These are phyloP conservation scores for Panulirus ornatus DNA, from an alignment of 1,140 invertebrate genomes.

Conservation along the genomic window DNA sequence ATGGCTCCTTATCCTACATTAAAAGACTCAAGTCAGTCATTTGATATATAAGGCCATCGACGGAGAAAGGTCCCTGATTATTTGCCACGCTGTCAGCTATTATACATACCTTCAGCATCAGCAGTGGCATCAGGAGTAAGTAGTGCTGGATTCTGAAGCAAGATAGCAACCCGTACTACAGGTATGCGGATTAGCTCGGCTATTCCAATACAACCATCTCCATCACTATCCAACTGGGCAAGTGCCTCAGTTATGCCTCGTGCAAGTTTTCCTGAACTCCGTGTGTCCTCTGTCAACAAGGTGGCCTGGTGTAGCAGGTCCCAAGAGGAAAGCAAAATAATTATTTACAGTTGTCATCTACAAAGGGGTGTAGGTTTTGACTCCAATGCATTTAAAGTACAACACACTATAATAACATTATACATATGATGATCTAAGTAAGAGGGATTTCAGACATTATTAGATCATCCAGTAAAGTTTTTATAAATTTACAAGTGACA, in stretches of 20 bases:
- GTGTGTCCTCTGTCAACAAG: conserved; percentile 24
- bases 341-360: background rate
- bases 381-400: background rate
- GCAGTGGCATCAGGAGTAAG: conserved; percentile 7
- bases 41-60: too few species aligned
- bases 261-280: background rate
- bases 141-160: conserved; percentile 55
- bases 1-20: too few species aligned
- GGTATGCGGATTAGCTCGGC: conserved; percentile 48
- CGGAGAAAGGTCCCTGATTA: too few species aligned
- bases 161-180: conserved; percentile 33
- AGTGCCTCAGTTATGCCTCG: conserved; percentile 34
- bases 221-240: conserved; percentile 41
- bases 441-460: too few species aligned
- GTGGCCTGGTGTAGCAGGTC: background rate
- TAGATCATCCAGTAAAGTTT: too few species aligned
- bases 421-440: background rate
- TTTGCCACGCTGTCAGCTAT: too few species aligned
- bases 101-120: background rate
- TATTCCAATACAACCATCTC: conserved; percentile 54
- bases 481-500: background rate
- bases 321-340: background rate
- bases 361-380: too few species aligned
- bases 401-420: background rate
- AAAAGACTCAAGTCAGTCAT: too few species aligned